Evolutionary conservation across 1,140 invertebrate genomes (phyloP).

Genomic region (Aporrectodea caliginosa): DNA sequence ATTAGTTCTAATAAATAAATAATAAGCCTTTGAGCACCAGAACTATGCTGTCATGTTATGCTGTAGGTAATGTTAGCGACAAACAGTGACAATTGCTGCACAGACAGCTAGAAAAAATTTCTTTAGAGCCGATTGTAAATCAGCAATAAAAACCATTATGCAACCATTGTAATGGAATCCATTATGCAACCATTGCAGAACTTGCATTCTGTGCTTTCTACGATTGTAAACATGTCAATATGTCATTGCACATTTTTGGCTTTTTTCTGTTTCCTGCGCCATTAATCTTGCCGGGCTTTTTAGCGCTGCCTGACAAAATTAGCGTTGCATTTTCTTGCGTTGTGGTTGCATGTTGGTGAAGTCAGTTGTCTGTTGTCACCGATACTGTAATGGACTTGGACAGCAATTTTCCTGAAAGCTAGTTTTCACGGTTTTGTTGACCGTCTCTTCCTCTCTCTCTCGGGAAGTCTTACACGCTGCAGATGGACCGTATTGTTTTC

Average conservation of each 20-base stretch:
- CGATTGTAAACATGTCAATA: background rate
- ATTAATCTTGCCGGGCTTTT: background rate
- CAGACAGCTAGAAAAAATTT: background rate
- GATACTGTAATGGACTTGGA: no score
- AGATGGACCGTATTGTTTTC: no score
- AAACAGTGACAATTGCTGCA: background rate
- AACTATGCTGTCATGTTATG: no score
- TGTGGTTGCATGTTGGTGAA: no score
- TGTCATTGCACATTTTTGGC: background rate
- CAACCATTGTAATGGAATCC: no score
- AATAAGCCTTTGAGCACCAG: background rate
- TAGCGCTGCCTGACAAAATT: no score
- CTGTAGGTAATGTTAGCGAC: background rate
- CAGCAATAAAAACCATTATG: background rate
- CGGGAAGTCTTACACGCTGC: no score
- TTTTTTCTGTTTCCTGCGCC: background rate
- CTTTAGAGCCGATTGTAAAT: background rate
- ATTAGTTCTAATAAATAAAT: background rate
- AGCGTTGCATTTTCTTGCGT: no score
- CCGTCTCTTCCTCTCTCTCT: no score
- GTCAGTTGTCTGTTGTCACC: no score
- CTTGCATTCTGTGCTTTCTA: background rate
- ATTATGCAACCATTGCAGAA: background rate
- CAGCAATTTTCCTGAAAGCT: no score
- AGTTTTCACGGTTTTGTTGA: no score